These are phyloP conservation scores for Hycleus cichorii DNA, from an alignment of 1,140 invertebrate species.

Conservation along the genomic window DNA sequence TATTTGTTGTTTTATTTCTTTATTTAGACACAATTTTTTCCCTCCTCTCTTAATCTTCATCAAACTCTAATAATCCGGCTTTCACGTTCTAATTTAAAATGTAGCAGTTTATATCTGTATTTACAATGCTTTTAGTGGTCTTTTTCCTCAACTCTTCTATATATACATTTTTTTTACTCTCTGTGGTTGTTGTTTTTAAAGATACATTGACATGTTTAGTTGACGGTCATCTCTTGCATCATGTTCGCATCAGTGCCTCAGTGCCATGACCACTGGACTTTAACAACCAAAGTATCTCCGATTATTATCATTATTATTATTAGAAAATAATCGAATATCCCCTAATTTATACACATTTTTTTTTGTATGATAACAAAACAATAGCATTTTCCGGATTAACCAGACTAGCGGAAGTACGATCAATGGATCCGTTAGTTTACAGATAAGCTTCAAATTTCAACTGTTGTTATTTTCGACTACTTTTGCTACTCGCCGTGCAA, in stretches of 20 bases:
- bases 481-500: too few species aligned
- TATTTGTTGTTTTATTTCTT: not conserved
- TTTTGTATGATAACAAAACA: not conserved
- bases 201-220: conserved; percentile 1
- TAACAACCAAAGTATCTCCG: not conserved
- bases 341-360: not conserved
- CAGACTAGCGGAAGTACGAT: too few species aligned
- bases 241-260: conserved; percentile 13
- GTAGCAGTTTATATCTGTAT: too few species aligned
- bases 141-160: not conserved
- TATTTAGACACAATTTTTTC: too few species aligned
- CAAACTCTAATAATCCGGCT: not conserved
- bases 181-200: not conserved
- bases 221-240: conserved; percentile 8
- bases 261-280: conserved; percentile 11
- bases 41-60: too few species aligned
- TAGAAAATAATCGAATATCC: not conserved
- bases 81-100: conserved; percentile 4
- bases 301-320: not conserved
- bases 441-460: too few species aligned
- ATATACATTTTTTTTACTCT: not conserved
- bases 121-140: too few species aligned
- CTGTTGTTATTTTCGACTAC: too few species aligned
- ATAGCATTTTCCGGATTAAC: too few species aligned
- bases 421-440: too few species aligned